Percentiles rank a stretch among this genome's conserved stretches.
These are phyloP conservation scores for Pelobates cultripes DNA, from an alignment of 2,797 vertebrate genomes.

Conservation along the genomic window DNA sequence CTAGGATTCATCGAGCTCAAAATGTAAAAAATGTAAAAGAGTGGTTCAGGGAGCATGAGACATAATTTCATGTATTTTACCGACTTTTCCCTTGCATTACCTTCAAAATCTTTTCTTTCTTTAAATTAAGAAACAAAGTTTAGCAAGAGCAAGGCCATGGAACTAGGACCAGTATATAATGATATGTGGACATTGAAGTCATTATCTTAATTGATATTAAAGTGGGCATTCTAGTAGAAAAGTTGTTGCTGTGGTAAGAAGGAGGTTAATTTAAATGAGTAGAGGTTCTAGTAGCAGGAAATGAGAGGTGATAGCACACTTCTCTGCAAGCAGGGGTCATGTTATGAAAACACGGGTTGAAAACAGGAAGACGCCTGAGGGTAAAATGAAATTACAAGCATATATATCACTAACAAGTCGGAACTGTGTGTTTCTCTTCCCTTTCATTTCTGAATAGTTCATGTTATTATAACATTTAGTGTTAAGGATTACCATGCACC, in stretches of 20 bases:
- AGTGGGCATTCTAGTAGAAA: neutral
- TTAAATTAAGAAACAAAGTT: too few relatives aligned
- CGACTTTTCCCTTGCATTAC: too few relatives aligned
- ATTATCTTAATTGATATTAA: neutral
- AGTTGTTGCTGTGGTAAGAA: neutral
- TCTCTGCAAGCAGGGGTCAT: neutral
- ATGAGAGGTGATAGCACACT: neutral
- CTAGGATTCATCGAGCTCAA: too few relatives aligned
- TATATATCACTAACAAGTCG: neutral
- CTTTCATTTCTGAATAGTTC: neutral
- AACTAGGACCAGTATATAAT: neutral
- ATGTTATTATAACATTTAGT: neutral
- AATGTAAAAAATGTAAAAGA: too few relatives aligned
- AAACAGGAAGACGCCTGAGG: neutral
- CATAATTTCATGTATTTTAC: too few relatives aligned
- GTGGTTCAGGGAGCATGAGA: too few relatives aligned
- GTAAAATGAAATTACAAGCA: neutral
- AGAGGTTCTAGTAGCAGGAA: constrained; percentile 2
- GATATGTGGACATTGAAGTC: neutral
- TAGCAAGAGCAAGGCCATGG: neutral
- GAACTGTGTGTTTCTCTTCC: neutral
- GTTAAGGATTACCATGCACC: too few relatives aligned
- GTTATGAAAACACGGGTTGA: neutral
- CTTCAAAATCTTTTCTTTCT: too few relatives aligned
- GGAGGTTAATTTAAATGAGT: neutral